Evolutionary conservation across 2,113 vertebrate species (phyloP).

Genomic region (Crocuta crocuta): DNA sequence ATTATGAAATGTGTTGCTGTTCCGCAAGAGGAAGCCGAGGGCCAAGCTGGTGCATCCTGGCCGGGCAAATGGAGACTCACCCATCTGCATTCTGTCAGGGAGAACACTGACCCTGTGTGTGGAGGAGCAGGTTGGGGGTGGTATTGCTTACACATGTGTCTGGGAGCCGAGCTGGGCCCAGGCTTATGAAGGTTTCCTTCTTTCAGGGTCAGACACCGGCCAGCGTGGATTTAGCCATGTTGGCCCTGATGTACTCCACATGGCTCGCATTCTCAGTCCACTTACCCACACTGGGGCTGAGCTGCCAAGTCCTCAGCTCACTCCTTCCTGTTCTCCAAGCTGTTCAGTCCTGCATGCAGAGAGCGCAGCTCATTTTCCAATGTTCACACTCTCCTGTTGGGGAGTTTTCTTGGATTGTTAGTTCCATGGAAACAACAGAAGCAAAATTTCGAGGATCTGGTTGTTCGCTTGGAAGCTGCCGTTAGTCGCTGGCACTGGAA

Average conservation of each 20-base stretch:
- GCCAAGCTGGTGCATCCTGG: conserved; percentile 51
- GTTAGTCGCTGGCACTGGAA: neutral
- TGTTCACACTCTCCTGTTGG: conserved; percentile 31
- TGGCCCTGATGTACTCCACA: conserved; percentile 80
- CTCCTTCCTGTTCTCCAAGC: conserved; percentile 61
- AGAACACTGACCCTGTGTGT: conserved; percentile 61
- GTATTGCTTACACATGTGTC: conserved; percentile 73
- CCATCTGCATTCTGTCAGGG: conserved; percentile 72
- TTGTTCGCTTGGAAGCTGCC: neutral
- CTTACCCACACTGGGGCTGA: conserved; percentile 69
- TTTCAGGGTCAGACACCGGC: conserved; percentile 77
- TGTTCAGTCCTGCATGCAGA: conserved; percentile 46
- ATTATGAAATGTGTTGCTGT: conserved; percentile 65
- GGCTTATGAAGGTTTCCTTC: conserved; percentile 65
- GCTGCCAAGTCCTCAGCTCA: conserved; percentile 66
- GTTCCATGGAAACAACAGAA: neutral
- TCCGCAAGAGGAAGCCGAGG: conserved; percentile 51
- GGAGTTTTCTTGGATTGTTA: conserved; percentile 23
- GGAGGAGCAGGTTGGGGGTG: conserved; percentile 32
- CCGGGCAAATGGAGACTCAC: neutral
- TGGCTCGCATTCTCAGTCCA: conserved; percentile 75
- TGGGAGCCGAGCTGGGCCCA: conserved; percentile 64
- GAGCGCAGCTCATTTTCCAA: conserved; percentile 68
- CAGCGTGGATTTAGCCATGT: conserved; percentile 79
- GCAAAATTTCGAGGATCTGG: neutral